These are phyloP conservation scores for Steromphala cineraria DNA, from an alignment of 2,888 invertebrate species.

Conservation along the genomic window DNA sequence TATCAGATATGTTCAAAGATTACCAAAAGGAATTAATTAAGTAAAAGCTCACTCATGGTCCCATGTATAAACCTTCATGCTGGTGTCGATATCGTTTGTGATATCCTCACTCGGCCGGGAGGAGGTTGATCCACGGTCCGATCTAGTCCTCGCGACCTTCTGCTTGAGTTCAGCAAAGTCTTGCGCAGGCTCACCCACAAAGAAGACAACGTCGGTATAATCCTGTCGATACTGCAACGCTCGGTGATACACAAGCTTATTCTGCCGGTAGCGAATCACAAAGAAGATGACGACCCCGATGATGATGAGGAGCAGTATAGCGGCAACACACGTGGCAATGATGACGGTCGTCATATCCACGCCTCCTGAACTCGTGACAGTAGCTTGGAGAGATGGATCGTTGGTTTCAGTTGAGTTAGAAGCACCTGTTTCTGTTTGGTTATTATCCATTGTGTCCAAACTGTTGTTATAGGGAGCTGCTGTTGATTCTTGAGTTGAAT, in stretches of 20 bases:
- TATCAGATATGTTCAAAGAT: too few relatives aligned
- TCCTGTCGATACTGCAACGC: constrained; percentile 32
- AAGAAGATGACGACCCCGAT: constrained; percentile 26
- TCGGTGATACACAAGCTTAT: constrained; percentile 29
- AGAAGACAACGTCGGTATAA: constrained; percentile 18
- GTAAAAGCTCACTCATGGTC: constrained; percentile 31
- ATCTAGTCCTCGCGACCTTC: constrained; percentile 30
- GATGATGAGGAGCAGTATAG: constrained; percentile 30
- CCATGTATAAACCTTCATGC: constrained; percentile 52
- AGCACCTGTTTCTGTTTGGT: neutral
- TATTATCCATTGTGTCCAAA: too few relatives aligned
- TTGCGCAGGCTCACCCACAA: constrained; percentile 19
- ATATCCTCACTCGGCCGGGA: constrained; percentile 55
- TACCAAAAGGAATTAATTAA: too few relatives aligned
- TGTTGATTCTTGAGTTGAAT: neutral
- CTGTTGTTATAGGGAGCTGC: too few relatives aligned
- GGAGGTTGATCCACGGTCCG: constrained; percentile 52
- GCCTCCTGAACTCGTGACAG: neutral
- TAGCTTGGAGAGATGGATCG: neutral
- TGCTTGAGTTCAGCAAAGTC: constrained; percentile 6
- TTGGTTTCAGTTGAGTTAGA: neutral
- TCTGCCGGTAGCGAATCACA: constrained; percentile 11
- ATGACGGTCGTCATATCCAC: constrained; percentile 21
- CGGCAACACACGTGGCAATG: constrained; percentile 31
- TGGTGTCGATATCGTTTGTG: constrained; percentile 45